Evolutionary conservation across 2,797 vertebrate species (phyloP), one percentile per base, ranked within the genome.

Genomic region (Avahi laniger): DNA sequence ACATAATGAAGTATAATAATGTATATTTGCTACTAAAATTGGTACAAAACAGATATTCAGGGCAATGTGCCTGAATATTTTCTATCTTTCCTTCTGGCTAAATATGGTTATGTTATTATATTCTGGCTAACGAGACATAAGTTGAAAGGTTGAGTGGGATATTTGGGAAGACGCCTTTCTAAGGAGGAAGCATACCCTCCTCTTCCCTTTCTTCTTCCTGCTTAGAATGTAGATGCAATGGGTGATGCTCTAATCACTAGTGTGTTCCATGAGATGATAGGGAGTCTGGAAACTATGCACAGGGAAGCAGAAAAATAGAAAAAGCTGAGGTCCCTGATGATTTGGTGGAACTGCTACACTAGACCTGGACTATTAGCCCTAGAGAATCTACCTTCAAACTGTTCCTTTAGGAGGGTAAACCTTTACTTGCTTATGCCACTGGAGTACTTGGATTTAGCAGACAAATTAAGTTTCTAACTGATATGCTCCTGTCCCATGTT

Each of bases 1-100:
- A 67, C n/a, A 72, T 4, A 48, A 38, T 43, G 17, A 50, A n/a
- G 4, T 17, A 11, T 41, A 75, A 38, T 63, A 38, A 59, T 69
- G 46, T 20, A 28, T 17, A 95, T 93, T 95, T 91, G 15, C 10
- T 79, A 86, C 28, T 35, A 43, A 75, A 83, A 87, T 52, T 84
- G 52, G 46, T 28, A 35, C 1, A 59, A 48, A 91, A 38, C 7
- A 92, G 33, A 61, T 43, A 86, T 26, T 20, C 3, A 67, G 78
- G 22, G n/a, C 17, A 35, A 52, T 46, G 2, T 43, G 48, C 22
- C 35, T 69, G 48, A 76, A 76, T 70, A 22, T 65, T 72, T 94
- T 81, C 72, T 43, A 6, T 26, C 8, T 94, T 81, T n/a, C 43
- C 73, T 18, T 72, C 7, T 41, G 28, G 57, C 8, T 59, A 87